Percentiles rank a stretch among this genome's conserved stretches.
Conservation (phyloP, 2,797 vertebrate species). For the Uromys caudimaculatus region DNA sequence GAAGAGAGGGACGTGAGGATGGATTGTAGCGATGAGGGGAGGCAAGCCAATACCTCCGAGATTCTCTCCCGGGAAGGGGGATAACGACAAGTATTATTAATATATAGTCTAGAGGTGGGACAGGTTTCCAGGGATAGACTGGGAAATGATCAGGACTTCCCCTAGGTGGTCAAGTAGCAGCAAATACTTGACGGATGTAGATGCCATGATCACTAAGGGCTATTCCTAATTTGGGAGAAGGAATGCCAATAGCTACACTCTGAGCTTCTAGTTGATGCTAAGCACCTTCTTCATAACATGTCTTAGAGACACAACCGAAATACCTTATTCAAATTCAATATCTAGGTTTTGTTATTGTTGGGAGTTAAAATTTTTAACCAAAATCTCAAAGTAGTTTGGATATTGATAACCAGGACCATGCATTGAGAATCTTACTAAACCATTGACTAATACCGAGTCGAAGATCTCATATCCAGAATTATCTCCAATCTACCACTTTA, state of each 20-base stretch:
- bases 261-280: constrained; percentile 1
- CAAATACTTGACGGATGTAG: not conserved
- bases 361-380: not conserved
- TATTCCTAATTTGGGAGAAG: not conserved
- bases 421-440: not conserved
- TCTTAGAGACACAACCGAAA: constrained; percentile 3
- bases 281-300: not conserved
- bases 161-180: not conserved
- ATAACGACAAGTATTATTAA: not conserved
- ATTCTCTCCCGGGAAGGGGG: not conserved
- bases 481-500: not conserved
- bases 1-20: not conserved
- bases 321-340: not conserved
- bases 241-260: not conserved
- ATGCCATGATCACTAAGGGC: not conserved
- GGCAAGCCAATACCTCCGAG: not conserved
- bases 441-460: not conserved
- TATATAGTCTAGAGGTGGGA: not conserved
- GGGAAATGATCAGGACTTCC: not conserved
- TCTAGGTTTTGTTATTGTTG: constrained; percentile 19
- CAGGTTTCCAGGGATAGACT: not conserved
- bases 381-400: not conserved
- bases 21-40: not conserved
- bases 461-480: not conserved
- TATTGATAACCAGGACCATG: not conserved